Evolutionary conservation across 1,140 invertebrate species (phyloP), one percentile per base, ranked within the genome.

Genomic region (Brachionus rotundiformis): DNA sequence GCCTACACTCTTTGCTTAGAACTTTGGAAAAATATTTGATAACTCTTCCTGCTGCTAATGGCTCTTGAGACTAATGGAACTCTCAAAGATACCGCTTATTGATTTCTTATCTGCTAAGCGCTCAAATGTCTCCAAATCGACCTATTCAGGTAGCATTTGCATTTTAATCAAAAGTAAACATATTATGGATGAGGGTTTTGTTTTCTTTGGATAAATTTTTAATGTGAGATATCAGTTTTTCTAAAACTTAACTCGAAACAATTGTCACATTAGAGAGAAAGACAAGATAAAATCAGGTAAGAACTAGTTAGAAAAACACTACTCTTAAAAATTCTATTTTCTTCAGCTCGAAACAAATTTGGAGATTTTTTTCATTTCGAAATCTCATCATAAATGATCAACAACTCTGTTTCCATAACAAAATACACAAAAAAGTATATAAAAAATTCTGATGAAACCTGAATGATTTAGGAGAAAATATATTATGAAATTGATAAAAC

Each of bases 401-500:
- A 33, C 29, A 33, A 68, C 33, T 68, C 63, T 68, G 63, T 68
- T 68, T 33, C 63, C 63, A 68, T 68, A 68, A 68, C 63, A 68
- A 68, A 68, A 68, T 68, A 68, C 63, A 68, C 63, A 68, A 11
- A 68, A 68, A 36, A 68, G 36, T 16, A 13, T 8, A 68, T 19
- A 68, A 68, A 68, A 36, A 63, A 68, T 8, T 68, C 63, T 36
- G 63, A 68, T 68, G 63, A 68, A 68, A 68, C 63, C 63, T 68
- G 63, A 68, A 68, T 68, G 63, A 68, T 68, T 68, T 68, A 23
- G 16, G 29, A 68, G 63, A 68, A 68, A 68, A 36, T 36, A 68
- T 68, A 68, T 68, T 68, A 68, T 36, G 63, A 68, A 68, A 68
- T 68, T 68, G 63, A 68, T 68, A 68, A 68, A 68, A 68, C 11